Evolutionary conservation across 1,140 invertebrate species (phyloP).

Genomic region (Panulirus ornatus): DNA sequence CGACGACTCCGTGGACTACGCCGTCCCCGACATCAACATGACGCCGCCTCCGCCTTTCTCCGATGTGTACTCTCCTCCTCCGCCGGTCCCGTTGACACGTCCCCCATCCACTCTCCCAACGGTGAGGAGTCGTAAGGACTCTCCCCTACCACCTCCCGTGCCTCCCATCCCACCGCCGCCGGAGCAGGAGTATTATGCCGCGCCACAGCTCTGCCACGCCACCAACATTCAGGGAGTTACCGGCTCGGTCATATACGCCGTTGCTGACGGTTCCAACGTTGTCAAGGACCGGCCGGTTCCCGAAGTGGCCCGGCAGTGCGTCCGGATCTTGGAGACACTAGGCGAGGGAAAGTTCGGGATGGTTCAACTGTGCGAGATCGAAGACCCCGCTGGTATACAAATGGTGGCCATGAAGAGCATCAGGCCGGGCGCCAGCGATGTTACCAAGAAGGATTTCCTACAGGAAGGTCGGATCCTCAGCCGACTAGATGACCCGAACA

Average conservation of each 20-base stretch:
- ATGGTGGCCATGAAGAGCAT: constrained; percentile 80
- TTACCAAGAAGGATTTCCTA: constrained; percentile 80
- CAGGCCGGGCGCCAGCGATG: constrained; percentile 78
- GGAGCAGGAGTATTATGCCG: constrained; percentile 63
- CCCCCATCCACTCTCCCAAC: constrained; percentile 72
- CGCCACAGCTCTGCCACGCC: constrained; percentile 66
- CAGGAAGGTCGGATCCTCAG: constrained; percentile 79
- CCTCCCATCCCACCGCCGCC: constrained; percentile 58
- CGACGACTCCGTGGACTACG: constrained; percentile 74
- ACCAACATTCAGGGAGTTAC: constrained; percentile 79
- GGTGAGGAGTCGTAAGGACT: constrained; percentile 35
- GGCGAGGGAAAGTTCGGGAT: constrained; percentile 90
- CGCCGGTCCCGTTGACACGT: constrained; percentile 74
- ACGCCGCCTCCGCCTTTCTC: constrained; percentile 84
- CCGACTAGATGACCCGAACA: constrained; percentile 79
- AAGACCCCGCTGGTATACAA: constrained; percentile 76
- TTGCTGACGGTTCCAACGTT: constrained; percentile 76
- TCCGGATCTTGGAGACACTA: constrained; percentile 88
- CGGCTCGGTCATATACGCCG: constrained; percentile 79
- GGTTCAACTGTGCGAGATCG: constrained; percentile 78
- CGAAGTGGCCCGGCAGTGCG: constrained; percentile 86
- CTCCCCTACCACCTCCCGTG: constrained; percentile 50
- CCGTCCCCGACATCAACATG: constrained; percentile 68
- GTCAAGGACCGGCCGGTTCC: constrained; percentile 79
- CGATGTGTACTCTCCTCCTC: constrained; percentile 75